phyloP scores from a whole-genome alignment of 2,113 vertebrate species.

The Gavia stellata region DNA sequence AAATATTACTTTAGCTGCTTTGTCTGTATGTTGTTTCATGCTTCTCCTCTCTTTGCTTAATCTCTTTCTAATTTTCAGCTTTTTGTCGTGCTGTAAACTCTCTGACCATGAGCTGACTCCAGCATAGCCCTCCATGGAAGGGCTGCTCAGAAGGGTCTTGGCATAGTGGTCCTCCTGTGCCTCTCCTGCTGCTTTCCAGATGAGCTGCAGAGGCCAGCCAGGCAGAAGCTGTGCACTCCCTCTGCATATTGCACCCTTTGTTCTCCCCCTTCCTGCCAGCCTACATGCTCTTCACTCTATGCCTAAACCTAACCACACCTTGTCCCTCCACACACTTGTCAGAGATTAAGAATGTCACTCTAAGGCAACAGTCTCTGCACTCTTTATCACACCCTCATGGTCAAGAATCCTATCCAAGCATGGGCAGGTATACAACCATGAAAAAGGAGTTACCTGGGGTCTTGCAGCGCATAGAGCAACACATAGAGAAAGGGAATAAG shows the following conservation, averaged over 20 bases:
- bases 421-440: accelerated
- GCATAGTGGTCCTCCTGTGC: background rate
- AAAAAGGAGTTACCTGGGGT: background rate
- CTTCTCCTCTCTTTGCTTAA: background rate
- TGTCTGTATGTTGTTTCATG: background rate
- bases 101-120: background rate
- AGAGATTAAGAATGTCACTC: background rate
- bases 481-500: background rate
- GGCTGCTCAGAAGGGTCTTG: background rate
- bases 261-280: background rate
- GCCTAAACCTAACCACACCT: background rate
- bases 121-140: background rate
- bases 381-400: background rate
- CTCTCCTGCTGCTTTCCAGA: background rate
- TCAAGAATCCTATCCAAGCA: background rate
- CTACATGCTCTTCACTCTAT: background rate
- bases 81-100: background rate
- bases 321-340: background rate
- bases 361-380: background rate
- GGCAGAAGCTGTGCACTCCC: background rate
- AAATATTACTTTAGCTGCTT: background rate
- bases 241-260: accelerated
- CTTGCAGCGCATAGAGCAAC: background rate
- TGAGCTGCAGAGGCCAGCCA: background rate
- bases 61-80: background rate